Evolutionary conservation across 2,888 invertebrate genomes (phyloP).

Genomic region (Lingula anatina): DNA sequence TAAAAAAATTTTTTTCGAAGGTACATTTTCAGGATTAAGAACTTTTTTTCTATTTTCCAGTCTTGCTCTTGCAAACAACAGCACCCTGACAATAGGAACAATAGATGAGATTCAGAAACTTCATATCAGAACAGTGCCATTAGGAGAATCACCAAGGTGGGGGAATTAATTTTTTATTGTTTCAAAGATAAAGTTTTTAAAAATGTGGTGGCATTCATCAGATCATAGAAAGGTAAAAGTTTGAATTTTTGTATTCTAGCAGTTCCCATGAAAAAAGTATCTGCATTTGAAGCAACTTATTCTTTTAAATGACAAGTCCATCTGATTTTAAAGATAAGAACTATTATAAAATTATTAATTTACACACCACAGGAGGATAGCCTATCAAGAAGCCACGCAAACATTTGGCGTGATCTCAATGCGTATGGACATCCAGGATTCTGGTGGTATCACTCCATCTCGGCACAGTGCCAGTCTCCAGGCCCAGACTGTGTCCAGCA

Average conservation of each 20-base stretch:
- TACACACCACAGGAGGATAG: conserved; percentile 78
- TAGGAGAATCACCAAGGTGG: conserved; percentile 81
- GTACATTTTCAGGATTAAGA: conserved; percentile 4
- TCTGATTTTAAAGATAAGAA: too few relatives aligned
- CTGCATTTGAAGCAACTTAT: too few relatives aligned
- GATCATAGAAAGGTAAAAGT: too few relatives aligned
- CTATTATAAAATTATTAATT: too few relatives aligned
- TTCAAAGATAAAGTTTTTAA: neutral
- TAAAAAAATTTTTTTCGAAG: too few relatives aligned
- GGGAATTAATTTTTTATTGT: neutral
- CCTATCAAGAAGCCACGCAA: conserved; percentile 74
- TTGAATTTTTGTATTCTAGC: too few relatives aligned
- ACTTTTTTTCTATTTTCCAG: conserved; percentile 56
- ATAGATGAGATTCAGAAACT: conserved; percentile 98
- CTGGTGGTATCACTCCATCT: conserved; percentile 63
- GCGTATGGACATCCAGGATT: conserved; percentile 77
- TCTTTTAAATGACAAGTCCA: too few relatives aligned
- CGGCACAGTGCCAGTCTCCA: conserved; percentile 75
- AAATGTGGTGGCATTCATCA: too few relatives aligned
- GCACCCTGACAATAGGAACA: conserved; percentile 87
- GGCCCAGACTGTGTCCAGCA: conserved; percentile 61
- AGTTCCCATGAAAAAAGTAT: too few relatives aligned
- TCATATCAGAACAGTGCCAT: conserved; percentile 90
- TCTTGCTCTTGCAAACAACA: conserved; percentile 82
- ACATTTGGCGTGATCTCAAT: conserved; percentile 91